Percentiles rank a stretch among this genome's conserved stretches.
Evolutionary conservation across 2,888 invertebrate genomes (phyloP).

Genomic region (Drepana falcataria): DNA sequence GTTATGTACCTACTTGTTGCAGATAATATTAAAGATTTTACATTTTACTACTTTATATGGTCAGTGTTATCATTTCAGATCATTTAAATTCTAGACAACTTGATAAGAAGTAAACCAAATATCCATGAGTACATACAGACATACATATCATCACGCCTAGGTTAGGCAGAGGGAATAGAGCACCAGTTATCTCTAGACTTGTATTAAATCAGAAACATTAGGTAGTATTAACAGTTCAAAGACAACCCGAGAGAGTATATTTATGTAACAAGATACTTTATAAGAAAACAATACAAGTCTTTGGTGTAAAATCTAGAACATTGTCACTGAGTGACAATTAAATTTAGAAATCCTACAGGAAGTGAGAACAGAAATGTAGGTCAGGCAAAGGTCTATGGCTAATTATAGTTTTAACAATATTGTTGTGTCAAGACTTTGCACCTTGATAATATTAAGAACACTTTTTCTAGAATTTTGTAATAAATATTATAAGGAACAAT

Average conservation of each 20-base stretch:
- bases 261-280: neutral
- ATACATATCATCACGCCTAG: too few relatives aligned
- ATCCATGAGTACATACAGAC: too few relatives aligned
- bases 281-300: conserved; percentile 9
- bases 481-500: neutral
- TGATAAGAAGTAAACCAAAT: too few relatives aligned
- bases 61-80: neutral
- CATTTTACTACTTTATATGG: neutral
- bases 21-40: conserved; percentile 7
- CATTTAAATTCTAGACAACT: too few relatives aligned
- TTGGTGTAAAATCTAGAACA: conserved; percentile 37
- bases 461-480: too few relatives aligned
- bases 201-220: too few relatives aligned
- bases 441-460: neutral
- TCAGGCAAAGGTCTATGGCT: conserved; percentile 56
- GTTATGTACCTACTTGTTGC: conserved; percentile 10
- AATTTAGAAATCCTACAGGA: conserved; percentile 61
- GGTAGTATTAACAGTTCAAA: too few relatives aligned
- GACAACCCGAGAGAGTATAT: too few relatives aligned
- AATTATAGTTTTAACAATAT: conserved; percentile 33
- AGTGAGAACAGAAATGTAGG: conserved; percentile 55
- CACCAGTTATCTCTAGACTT: too few relatives aligned
- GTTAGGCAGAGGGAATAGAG: too few relatives aligned
- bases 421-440: conserved; percentile 13
- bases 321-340: conserved; percentile 52